Base-by-base conservation (phyloP, 1,140 invertebrate species). In the Drosophila murphyi region DNA sequence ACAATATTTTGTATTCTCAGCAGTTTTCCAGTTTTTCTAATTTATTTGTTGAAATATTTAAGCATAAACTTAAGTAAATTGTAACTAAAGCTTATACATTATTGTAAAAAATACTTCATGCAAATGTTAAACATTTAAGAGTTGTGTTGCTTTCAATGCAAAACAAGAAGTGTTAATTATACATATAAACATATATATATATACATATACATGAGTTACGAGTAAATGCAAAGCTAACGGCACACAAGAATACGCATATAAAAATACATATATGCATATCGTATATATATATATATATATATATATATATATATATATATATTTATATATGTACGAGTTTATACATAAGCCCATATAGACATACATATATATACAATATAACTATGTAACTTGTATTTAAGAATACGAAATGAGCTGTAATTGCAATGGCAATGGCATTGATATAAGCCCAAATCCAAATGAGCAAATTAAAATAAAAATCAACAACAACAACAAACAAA, bases 341-440 rank as follows among this genome's bases (percentile, higher is more conserved):
- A 57, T 63, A 41, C 29, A 82, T 52, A 55, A 6, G 20, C 34
- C 37, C 7, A 52, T 35, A 60, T 7, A 67, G 52, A 72, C 5
- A 55, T 12, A 78, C 29, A 65, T 51, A 85, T 78, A 76, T 67
- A 81, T 60, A 83, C 45, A 83, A 63, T 55, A 70, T 75, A 83
- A 75, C 77, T 82, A 82, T 82, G 79, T 87, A 87, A 82, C 82
- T 71, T 87, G 82, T 87, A 87, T 87, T 87, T 87, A 87, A 87
- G 82, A 78, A 81, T 87, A 82, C 72, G 68, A 79, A 87, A 87
- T 87, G 78, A 86, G 78, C 78, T 86, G 82, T 75, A 82, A 81
- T 69, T 87, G 78, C 57, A 69, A 64, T 37, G 20, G 56, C 57
- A 60, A 68, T 52, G 52, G 37, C 29, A 31, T 69, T 64, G 37